phyloP scores from a whole-genome alignment of 2,113 vertebrate genomes.

The Erinaceus europaeus region DNA sequence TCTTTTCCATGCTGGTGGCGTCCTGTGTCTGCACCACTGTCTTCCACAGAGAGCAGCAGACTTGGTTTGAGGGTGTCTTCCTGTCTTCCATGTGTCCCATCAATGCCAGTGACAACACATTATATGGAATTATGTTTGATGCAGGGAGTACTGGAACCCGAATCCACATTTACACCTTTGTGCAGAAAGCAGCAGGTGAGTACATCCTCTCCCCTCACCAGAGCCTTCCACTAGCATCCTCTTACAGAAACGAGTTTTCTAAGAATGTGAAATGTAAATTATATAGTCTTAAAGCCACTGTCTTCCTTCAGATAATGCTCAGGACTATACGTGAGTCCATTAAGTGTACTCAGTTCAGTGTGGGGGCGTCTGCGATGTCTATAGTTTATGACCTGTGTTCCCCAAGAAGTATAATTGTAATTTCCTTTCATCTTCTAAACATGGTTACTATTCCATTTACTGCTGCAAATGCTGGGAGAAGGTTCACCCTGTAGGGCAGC shows the following conservation, averaged over 20 bases:
- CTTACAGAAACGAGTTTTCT: neutral
- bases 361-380: too few relatives aligned
- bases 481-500: neutral
- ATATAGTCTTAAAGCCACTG: neutral
- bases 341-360: constrained; percentile 18
- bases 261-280: neutral
- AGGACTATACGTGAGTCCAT: neutral
- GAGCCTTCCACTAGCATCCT: neutral
- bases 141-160: constrained; percentile 97
- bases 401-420: constrained; percentile 2
- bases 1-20: constrained; percentile 75
- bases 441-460: neutral
- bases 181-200: constrained; percentile 91
- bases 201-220: neutral
- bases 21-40: constrained; percentile 82
- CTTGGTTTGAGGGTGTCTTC: constrained; percentile 90
- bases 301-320: constrained; percentile 35
- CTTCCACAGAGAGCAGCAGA: constrained; percentile 85
- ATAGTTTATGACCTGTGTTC: too few relatives aligned
- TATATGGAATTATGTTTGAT: constrained; percentile 98
- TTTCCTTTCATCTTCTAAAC: constrained; percentile 1
- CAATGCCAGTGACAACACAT: constrained; percentile 81
- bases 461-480: constrained; percentile 2
- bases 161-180: constrained; percentile 97
- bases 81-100: constrained; percentile 83